Percentiles rank a stretch among this genome's conserved stretches.
Conservation (phyloP, 2,113 vertebrate species). For the Emberiza fucata region DNA sequence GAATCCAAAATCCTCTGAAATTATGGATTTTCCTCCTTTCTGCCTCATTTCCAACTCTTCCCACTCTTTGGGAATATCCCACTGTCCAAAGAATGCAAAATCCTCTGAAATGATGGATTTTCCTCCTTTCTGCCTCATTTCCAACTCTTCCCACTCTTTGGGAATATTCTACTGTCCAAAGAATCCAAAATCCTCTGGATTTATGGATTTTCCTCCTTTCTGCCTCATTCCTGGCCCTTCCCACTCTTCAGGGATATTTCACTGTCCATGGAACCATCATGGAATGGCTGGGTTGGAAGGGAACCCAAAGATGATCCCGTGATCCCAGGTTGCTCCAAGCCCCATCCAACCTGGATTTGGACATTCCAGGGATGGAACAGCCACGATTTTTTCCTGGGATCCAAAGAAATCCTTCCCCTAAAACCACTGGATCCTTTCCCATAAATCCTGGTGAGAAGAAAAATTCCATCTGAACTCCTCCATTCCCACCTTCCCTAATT, state of each 20-base stretch:
- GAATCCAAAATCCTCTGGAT: too few relatives aligned
- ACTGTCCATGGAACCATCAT: neutral
- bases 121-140: too few relatives aligned
- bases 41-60: neutral
- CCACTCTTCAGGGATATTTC: neutral
- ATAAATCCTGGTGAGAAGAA: fast-evolving
- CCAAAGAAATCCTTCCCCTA: neutral
- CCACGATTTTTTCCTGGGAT: fast-evolving
- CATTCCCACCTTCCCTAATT: fast-evolving
- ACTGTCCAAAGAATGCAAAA: too few relatives aligned
- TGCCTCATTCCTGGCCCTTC: neutral
- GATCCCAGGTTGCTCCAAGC: neutral
- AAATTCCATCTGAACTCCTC: too few relatives aligned
- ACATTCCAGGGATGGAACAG: neutral
- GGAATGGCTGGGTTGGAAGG: neutral
- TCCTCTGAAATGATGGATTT: too few relatives aligned
- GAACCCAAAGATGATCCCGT: neutral
- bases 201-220: too few relatives aligned
- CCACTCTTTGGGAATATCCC: neutral
- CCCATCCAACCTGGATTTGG: neutral
- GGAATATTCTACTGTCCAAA: too few relatives aligned
- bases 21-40: neutral
- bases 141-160: too few relatives aligned
- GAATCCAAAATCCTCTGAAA: too few relatives aligned
- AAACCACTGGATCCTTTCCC: neutral